Evolutionary conservation across 1,140 invertebrate species (phyloP), one percentile per base, ranked within the genome.

Genomic region (Ips typographus): DNA sequence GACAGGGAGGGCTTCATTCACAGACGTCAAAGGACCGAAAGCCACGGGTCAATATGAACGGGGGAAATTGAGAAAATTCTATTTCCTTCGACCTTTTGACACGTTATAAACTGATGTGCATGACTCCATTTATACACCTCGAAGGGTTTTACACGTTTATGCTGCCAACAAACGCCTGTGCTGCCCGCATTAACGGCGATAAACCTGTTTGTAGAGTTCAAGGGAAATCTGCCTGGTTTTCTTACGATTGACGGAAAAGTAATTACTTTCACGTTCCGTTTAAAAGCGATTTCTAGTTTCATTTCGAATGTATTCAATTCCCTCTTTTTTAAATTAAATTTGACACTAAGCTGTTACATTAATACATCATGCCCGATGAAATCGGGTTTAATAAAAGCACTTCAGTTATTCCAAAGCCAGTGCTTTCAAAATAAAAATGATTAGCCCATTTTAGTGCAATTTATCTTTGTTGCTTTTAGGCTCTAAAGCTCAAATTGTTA

Each of bases 61-160:
- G 74, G 75, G 76, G 76, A 77, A 77, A 77, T 77, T 77, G 75
- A 75, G 74, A 77, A 77, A 77, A 77, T 76, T 77, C 74, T 72
- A 77, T 77, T 77, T 77, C 75, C 76, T 76, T 75, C 71, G 71
- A 74, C 71, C 73, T 77, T 75, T 76, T 70, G 68, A 70, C 74
- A 65, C 63, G 72, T 63, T 68, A 71, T 72, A 68, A 72, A 72
- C 73, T 73, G 70, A 71, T 71, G 69, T 71, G 47, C 69, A 71
- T 71, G 69, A 65, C 47, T 66, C 63, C 40, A 66, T 66, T 49
- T 71, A 71, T 71, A 66, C 60, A 65, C 58, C 55, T 71, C 44
- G 52, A 43, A 63, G 59, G 43, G 58, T 43, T 68, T 62, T 68
- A 49, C 58, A 57, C 58, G 56, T 37, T 52, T 49, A 36, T 59